Evolutionary conservation across 2,888 invertebrate genomes (phyloP).

Genomic region (Chironomus riparius): DNA sequence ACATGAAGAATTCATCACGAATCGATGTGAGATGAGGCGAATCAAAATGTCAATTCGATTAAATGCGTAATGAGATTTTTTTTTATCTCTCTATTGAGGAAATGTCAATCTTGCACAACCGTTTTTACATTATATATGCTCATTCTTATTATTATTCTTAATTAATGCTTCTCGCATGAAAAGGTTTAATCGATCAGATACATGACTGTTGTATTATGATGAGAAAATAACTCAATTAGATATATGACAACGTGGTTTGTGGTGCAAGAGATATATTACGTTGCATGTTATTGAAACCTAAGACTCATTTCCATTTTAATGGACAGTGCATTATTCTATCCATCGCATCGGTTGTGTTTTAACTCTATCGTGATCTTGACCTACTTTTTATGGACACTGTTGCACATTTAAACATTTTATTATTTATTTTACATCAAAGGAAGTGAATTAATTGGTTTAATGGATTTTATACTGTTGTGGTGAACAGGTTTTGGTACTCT

Average conservation of each 20-base stretch:
- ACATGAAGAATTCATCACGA: neutral
- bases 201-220: neutral
- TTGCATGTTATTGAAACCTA: neutral
- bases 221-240: slow-evolving; percentile 5
- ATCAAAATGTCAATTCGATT: neutral
- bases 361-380: too few relatives aligned
- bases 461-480: too few relatives aligned
- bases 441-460: too few relatives aligned
- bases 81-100: neutral
- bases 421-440: too few relatives aligned
- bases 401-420: too few relatives aligned
- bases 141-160: too few relatives aligned
- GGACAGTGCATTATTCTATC: too few relatives aligned
- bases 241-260: neutral
- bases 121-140: too few relatives aligned
- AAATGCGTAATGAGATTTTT: neutral
- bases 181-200: neutral
- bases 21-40: too few relatives aligned
- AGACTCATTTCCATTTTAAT: neutral
- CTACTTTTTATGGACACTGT: too few relatives aligned
- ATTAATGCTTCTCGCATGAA: neutral
- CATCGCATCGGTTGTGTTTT: too few relatives aligned
- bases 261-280: neutral
- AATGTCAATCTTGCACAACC: neutral
- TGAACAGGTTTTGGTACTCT: too few relatives aligned